Evolutionary conservation across 1,140 invertebrate species (phyloP).

Genomic region (Nephotettix cincticeps): DNA sequence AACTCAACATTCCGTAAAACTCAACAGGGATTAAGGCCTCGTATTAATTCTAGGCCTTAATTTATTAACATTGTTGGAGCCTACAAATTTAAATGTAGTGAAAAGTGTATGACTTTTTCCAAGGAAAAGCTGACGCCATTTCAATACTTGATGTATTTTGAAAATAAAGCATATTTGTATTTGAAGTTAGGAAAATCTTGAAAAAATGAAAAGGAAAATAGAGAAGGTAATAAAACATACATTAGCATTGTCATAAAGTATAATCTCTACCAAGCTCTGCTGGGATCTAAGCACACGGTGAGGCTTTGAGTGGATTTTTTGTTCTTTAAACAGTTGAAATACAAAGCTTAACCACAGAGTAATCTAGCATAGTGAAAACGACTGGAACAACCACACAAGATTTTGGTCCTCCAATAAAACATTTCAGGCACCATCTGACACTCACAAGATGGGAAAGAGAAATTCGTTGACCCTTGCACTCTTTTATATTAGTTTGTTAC

Average conservation of each 20-base stretch:
- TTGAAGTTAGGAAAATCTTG: no score
- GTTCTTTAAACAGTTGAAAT: neutral
- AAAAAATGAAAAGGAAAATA: no score
- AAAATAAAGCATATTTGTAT: no score
- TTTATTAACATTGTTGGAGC: no score
- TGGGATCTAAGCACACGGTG: constrained; percentile 3
- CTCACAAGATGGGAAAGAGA: neutral
- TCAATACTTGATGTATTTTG: no score
- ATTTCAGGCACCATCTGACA: constrained; percentile 24
- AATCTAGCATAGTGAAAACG: constrained; percentile 3
- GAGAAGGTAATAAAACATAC: neutral
- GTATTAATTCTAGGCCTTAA: no score
- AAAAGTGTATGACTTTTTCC: no score
- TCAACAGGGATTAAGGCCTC: no score
- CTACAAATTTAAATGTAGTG: no score
- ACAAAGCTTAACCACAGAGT: constrained; percentile 18
- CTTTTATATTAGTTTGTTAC: constrained; percentile 6
- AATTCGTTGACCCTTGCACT: neutral
- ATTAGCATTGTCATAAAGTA: constrained; percentile 7
- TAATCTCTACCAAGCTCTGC: constrained; percentile 16
- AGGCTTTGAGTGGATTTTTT: neutral
- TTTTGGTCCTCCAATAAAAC: constrained; percentile 16
- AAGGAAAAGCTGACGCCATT: no score
- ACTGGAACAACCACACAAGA: constrained; percentile 6
- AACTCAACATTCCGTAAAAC: no score